Evolutionary conservation across 1,140 invertebrate genomes (phyloP).

Genomic region (Zaprionus kolodkinae): DNA sequence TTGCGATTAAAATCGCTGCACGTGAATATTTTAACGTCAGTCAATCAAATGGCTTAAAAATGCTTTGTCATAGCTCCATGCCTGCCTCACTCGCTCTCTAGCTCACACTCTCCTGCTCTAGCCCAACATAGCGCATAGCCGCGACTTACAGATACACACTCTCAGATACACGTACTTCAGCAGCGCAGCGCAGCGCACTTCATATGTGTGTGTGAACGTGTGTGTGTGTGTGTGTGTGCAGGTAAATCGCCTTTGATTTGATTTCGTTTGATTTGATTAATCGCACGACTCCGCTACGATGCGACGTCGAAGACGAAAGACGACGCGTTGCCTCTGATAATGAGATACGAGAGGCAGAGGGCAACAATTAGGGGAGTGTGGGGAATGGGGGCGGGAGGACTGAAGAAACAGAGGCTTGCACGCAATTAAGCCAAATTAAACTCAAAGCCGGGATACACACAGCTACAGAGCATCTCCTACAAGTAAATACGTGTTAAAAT

Average conservation of each 20-base stretch:
- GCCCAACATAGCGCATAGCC: too few species aligned
- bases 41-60: slow-evolving; percentile 83
- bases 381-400: slow-evolving; percentile 4
- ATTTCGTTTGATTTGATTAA: slow-evolving; percentile 83
- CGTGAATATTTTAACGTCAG: slow-evolving; percentile 82
- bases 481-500: slow-evolving; percentile 51
- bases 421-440: slow-evolving; percentile 74
- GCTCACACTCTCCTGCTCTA: slow-evolving; percentile 4
- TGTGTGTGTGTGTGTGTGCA: slow-evolving; percentile 56
- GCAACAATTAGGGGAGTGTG: neutral
- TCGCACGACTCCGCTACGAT: slow-evolving; percentile 59
- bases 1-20: slow-evolving; percentile 77
- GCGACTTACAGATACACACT: slow-evolving; percentile 37
- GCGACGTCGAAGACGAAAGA: slow-evolving; percentile 14
- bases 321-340: slow-evolving; percentile 61
- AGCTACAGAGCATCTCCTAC: slow-evolving; percentile 31
- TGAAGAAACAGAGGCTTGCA: slow-evolving; percentile 49
- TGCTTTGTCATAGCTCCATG: slow-evolving; percentile 74
- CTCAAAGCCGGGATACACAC: slow-evolving; percentile 31
- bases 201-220: slow-evolving; percentile 46
- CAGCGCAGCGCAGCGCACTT: slow-evolving; percentile 19
- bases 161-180: slow-evolving; percentile 31
- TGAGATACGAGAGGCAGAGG: slow-evolving; percentile 53
- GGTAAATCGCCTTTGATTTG: slow-evolving; percentile 80
- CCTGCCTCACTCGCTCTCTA: neutral